Base-by-base conservation (phyloP, 2,888 invertebrate species). In the Mesorhabditis sp. region DNA sequence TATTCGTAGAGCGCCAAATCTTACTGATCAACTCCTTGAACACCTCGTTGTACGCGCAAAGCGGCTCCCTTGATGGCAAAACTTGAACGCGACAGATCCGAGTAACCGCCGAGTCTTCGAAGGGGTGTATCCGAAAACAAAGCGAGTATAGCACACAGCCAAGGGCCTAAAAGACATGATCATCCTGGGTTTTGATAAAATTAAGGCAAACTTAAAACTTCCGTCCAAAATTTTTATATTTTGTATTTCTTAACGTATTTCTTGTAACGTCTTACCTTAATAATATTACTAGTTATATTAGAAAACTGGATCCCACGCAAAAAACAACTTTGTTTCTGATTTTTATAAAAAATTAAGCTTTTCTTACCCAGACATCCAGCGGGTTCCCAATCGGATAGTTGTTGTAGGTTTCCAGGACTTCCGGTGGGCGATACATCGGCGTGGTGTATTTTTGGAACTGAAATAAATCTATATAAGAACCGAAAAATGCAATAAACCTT, bases 351-450 rank as follows among this genome's bases (percentile, higher is more conserved):
- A 10, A 50, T 10, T 50, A 50, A 50, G 7, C 58, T 50, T 50
- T 50, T 50, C 83, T 75, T 77, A 88, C 88, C 98, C 98, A 98
- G 58, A 95, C 90, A 87, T 99, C 98, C 3, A 92, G 91, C 63
- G 92, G 91, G 76, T 92, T 90, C 70, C 94, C 94, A 78, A 98
- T 94, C 74, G 92, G 92, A 86, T 92, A 91, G 86, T 98, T 95
- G 84, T 92, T 93, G 92, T 97, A 98, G 4, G 95, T 93, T 86
- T 97, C 96, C 69, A 97, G 89, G 92, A 97, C 95, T 89, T 98
- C 98, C 45, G 98, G 98, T 0, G 97, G 93, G 86, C 98, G 90
- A 87, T 98, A 98, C 97, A 90, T 90, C 5, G 90, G 90, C 28
- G 90, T 90, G 28, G 90, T 90, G 80, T 88, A 87, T 75, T 88